Conservation (phyloP, 2,888 invertebrate species). For the Rhyacophila evoluta region DNA sequence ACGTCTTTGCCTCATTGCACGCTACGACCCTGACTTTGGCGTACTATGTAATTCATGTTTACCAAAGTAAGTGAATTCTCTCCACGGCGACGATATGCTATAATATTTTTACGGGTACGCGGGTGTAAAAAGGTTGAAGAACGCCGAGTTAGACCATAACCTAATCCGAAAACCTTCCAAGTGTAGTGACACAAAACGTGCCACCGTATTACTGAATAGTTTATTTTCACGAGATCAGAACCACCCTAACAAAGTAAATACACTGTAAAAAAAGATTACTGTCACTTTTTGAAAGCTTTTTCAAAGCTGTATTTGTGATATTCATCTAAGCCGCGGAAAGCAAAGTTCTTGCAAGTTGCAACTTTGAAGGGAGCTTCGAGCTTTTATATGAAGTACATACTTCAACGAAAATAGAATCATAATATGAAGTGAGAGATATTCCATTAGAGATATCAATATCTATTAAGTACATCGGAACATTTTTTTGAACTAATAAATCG, state of each 20-base stretch:
- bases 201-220: conserved; percentile 25
- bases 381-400: not conserved
- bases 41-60: no score
- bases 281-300: conserved; percentile 50
- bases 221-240: conserved; percentile 34
- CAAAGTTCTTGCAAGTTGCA: not conserved
- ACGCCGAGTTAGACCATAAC: no score
- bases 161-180: not conserved
- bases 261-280: conserved; percentile 49
- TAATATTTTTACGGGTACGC: no score
- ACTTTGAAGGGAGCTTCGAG: not conserved
- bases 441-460: no score
- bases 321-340: conserved; percentile 52
- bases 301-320: conserved; percentile 48
- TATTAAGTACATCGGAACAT: no score
- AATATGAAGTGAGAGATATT: no score
- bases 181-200: conserved; percentile 17
- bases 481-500: no score
- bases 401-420: not conserved
- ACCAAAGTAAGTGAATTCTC: no score
- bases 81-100: no score
- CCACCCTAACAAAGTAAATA: conserved; percentile 38
- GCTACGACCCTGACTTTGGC: no score
- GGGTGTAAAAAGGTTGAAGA: no score
- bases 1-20: no score